A percentile compares a stretch with the other conserved stretches of the same genome.
Evolutionary conservation across 2,797 vertebrate genomes (phyloP).

Genomic region (Leucoraja ocellata): DNA sequence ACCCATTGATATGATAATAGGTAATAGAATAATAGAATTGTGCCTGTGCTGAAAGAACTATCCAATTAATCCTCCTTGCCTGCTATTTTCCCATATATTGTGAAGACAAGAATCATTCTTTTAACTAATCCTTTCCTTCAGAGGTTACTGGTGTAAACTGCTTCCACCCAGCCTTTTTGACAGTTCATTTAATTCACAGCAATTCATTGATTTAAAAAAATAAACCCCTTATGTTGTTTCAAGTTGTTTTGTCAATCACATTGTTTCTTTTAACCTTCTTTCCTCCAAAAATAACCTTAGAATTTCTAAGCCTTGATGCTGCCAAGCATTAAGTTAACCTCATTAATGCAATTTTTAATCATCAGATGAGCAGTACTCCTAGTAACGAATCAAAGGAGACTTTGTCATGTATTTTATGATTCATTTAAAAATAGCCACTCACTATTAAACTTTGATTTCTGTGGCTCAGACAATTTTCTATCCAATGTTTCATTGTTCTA

Average conservation of each 20-base stretch:
- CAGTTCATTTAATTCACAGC: background rate
- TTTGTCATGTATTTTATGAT: no score
- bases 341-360: background rate
- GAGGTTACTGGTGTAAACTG: background rate
- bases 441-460: background rate
- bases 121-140: background rate
- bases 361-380: background rate
- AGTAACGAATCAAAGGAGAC: background rate
- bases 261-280: background rate
- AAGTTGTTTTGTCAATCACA: background rate
- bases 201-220: background rate
- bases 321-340: background rate
- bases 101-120: background rate
- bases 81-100: background rate
- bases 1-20: no score
- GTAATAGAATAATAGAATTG: background rate
- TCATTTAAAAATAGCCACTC: background rate
- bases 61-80: background rate
- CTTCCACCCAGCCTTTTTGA: background rate
- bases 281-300: background rate
- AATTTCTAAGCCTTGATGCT: background rate
- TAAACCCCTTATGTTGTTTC: background rate
- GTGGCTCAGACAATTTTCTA: background rate
- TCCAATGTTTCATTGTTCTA: background rate
- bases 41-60: background rate